Percentiles rank a stretch among this genome's conserved stretches.
These are phyloP conservation scores for Micrasema longulum DNA, from an alignment of 1,140 invertebrate species.

Conservation along the genomic window DNA sequence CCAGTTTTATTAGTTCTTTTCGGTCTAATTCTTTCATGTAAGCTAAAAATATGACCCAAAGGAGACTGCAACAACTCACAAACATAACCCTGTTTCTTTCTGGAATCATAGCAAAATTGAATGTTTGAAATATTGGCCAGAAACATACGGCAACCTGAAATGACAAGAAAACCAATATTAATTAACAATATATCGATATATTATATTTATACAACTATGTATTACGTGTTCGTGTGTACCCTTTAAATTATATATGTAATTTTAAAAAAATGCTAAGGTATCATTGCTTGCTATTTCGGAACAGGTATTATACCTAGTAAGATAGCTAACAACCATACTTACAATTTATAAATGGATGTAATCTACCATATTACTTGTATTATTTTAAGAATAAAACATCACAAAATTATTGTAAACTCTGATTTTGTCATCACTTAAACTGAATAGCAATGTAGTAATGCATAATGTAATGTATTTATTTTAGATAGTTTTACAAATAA, in stretches of 20 bases:
- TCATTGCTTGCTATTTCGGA: too few relatives aligned
- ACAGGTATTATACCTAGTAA: too few relatives aligned
- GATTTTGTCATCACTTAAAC: too few relatives aligned
- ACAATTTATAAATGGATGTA: too few relatives aligned
- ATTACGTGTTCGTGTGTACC: too few relatives aligned
- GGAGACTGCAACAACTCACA: slow-evolving; percentile 83
- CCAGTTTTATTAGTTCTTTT: slow-evolving; percentile 56
- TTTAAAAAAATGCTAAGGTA: background rate
- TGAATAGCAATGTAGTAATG: too few relatives aligned
- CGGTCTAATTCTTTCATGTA: slow-evolving; percentile 85
- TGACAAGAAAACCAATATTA: slow-evolving; percentile 42
- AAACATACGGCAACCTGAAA: slow-evolving; percentile 81
- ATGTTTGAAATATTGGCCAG: slow-evolving; percentile 85
- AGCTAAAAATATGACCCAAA: slow-evolving; percentile 88
- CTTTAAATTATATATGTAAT: background rate
- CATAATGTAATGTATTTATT: too few relatives aligned
- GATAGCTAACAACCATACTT: too few relatives aligned
- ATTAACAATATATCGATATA: background rate
- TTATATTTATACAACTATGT: background rate
- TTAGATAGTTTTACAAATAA: too few relatives aligned
- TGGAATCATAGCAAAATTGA: slow-evolving; percentile 83
- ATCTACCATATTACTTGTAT: too few relatives aligned
- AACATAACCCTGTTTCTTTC: slow-evolving; percentile 86
- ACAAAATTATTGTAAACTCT: too few relatives aligned
- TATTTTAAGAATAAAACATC: too few relatives aligned